A percentile compares a stretch with the other conserved stretches of the same genome.
Conservation (phyloP, 2,888 invertebrate genomes). For the Phengaris arion region DNA sequence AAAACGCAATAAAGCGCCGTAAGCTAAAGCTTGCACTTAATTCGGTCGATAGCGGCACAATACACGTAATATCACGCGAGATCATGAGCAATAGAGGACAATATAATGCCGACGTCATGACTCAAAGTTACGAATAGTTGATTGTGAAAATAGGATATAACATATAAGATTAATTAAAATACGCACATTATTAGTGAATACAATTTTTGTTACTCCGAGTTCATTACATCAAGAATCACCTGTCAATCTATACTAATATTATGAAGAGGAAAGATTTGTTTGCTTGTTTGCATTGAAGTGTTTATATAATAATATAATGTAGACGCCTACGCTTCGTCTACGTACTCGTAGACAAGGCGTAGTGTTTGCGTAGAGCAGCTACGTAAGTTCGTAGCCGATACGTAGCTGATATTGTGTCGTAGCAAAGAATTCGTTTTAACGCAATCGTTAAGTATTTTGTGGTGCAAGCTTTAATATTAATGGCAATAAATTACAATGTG, state of each 20-base stretch:
- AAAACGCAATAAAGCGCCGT: constrained; percentile 37
- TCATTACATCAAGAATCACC: too few species aligned
- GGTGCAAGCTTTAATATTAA: too few species aligned
- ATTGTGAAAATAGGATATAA: too few species aligned
- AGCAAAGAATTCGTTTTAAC: not conserved
- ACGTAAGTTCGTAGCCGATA: not conserved
- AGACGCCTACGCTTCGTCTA: constrained; percentile 1
- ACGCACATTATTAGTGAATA: too few species aligned
- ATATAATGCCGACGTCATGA: not conserved
- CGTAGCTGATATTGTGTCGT: not conserved
- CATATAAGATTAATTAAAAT: too few species aligned
- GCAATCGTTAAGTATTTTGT: too few species aligned
- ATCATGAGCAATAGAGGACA: not conserved
- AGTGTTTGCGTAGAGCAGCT: too few species aligned
- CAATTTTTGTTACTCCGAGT: too few species aligned
- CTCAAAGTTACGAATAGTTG: not conserved
- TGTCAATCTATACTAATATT: too few species aligned
- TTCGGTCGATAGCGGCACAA: constrained; percentile 43
- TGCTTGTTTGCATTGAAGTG: too few species aligned
- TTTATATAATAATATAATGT: not conserved
- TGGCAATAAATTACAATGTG: too few species aligned
- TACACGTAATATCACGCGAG: not conserved
- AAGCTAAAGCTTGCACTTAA: constrained; percentile 33
- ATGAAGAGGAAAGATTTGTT: too few species aligned
- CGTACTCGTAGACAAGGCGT: not conserved